Conservation (phyloP, 2,888 invertebrate genomes). For the Nephrotoma appendiculata region DNA sequence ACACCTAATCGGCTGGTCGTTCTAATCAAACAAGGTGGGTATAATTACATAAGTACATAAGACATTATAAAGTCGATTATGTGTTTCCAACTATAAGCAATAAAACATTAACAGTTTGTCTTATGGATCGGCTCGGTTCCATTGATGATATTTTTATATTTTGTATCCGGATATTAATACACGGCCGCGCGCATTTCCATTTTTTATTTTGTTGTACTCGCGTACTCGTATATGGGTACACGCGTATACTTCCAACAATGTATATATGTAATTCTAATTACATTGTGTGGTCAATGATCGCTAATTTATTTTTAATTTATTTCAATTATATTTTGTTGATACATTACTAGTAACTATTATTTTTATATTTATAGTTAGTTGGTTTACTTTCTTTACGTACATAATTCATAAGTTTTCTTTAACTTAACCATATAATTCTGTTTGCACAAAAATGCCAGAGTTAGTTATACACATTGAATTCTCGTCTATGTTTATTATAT, state of each 20-base stretch:
- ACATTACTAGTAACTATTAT: not conserved
- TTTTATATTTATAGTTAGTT: not conserved
- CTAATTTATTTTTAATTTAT: not conserved
- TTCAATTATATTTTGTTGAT: not conserved
- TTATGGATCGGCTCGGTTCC: not conserved
- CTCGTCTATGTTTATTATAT: not conserved
- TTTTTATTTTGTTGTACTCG: not conserved
- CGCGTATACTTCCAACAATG: not conserved
- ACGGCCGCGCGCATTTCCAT: not conserved
- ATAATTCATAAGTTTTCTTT: not conserved
- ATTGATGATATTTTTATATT: not conserved
- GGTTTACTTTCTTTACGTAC: not conserved
- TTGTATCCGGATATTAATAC: not conserved
- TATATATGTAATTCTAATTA: not conserved
- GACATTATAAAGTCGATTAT: not conserved
- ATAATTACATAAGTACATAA: not conserved
- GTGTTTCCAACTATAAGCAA: not conserved
- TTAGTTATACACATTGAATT: not conserved
- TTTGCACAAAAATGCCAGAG: not conserved
- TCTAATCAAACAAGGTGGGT: not conserved
- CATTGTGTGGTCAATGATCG: not conserved
- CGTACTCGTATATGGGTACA: not conserved
- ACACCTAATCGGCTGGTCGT: not conserved
- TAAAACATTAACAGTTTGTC: not conserved
- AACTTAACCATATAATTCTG: not conserved